Evolutionary conservation across 30 jellyfish, hydroid and myxozoan species (phyloP), one percentile per base, ranked within the genome.

Genomic region (Aurelia sp.): DNA sequence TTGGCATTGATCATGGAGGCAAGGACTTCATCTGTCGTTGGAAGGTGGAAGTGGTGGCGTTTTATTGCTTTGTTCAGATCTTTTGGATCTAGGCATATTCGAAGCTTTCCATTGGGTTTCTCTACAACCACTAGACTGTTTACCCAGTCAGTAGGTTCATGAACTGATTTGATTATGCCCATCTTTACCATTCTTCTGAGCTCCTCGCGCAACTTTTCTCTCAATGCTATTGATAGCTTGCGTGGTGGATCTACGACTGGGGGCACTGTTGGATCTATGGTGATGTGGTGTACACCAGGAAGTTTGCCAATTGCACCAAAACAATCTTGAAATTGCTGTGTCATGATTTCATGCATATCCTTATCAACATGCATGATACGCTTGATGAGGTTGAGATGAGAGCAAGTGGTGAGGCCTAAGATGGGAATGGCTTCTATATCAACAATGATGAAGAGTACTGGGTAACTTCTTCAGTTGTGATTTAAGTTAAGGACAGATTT

Each of bases 231-330:
- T n/a, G 97, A 97, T 9, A 82, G 18, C 20, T 81, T 80, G 52
- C 94, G 72, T 1, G 78, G 63, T 8, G 94, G 58, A 48, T 84
- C 63, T 8, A 85, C 48, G 6, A 90, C 97, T 17, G 94, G 95
- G 31, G 91, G 83, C 59, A 80, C 95, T 17, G 86, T 47, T 20
- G 88, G 77, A 31, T 92, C 90, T 53, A 72, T 63, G 30, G 72
- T 75, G 71, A 92, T 92, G 87, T 80, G 96, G 85, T 86, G 88
- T 13, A 48, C 78, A 33, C 67, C 88, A 58, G 96, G 96, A 47
- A 82, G 89, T 72, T 90, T 78, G 1, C 98, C 97, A 41, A 81
- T 73, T 64, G 74, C 96, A 7, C 97, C 96, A 92, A 86, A 75
- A 57, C 98, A 92, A 67, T 92, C 88, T 76, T 55, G 62, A 59